Percentiles rank a stretch among this genome's conserved stretches.
These are phyloP conservation scores for Hyposoter didymator DNA, from an alignment of 2,888 invertebrate genomes.

Conservation along the genomic window DNA sequence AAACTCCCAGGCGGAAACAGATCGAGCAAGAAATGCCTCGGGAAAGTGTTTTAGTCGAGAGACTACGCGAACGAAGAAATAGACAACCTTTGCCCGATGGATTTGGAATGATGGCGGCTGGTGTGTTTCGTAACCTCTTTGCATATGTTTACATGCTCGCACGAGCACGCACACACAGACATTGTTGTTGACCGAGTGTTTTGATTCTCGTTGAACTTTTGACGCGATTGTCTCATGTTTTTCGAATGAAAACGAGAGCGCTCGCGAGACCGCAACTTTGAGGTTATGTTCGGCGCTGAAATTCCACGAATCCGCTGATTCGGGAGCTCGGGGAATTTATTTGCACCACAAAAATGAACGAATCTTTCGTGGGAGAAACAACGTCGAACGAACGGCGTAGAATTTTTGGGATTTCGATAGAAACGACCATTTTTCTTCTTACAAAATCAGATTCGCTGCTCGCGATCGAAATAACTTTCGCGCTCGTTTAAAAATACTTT, in stretches of 20 bases:
- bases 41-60: conserved; percentile 63
- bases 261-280: neutral
- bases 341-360: neutral
- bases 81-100: conserved; percentile 73
- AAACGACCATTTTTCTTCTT: neutral
- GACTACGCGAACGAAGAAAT: conserved; percentile 68
- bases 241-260: neutral
- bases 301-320: neutral
- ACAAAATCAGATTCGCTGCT: neutral
- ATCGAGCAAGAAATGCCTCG: conserved; percentile 65
- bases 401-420: neutral
- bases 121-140: conserved; percentile 61
- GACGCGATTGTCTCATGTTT: neutral
- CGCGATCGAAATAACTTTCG: neutral
- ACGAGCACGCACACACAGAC: neutral
- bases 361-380: neutral
- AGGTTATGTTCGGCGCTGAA: neutral
- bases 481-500: too few species aligned
- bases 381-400: neutral
- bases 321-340: neutral
- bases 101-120: conserved; percentile 72
- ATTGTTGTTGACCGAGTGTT: neutral
- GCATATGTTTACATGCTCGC: neutral
- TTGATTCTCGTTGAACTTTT: neutral
- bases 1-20: conserved; percentile 70